Evolutionary conservation across 2,888 invertebrate species (phyloP), one percentile per base, ranked within the genome.

Genomic region (Nomada ferruginata): DNA sequence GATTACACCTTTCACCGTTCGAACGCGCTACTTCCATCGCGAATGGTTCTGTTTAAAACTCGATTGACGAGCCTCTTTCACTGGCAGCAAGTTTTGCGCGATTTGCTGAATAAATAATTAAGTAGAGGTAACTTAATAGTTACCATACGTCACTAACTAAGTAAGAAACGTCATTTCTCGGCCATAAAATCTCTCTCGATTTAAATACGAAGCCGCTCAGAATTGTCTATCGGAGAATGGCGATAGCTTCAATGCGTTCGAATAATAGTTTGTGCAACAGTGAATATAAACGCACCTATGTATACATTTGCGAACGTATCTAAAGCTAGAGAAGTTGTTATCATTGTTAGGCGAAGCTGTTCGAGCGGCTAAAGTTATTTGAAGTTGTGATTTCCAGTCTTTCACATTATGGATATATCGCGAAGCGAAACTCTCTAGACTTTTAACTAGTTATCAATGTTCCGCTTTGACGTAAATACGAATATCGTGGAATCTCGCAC

Each of bases 1-100:
- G 73, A 80, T 73, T 79, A 73, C 26, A 61, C 26, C 26, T 57
- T 50, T 23, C 42, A 7, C 3, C 0, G 26, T 42, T 47, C 4
- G 7, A 13, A 13, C 13, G 10, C 5, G 0, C 50, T 23, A 44
- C 20, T 63, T 52, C n/a, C 11, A 9, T 23, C 18, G 20, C 42
- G 66, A 47, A 50, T n/a, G n/a, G 65, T 66, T 4, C 50, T 18
- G 53, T 55, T 29, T 77, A 29, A 60, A 47, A 26, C 18, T 36
- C 44, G 4, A 20, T 23, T 18, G 10, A n/a, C 9, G 15, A 36
- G 23, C 52, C 26, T 42, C 29, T 23, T 66, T 53, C 13, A 26
- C 15, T 7, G 36, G 36, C 7, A 0, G 5, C 36, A 36, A 36
- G 9, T 36, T 36, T 36, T 36, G 7, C 1, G 0, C 36, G 0